These are phyloP conservation scores for Synanthedon vespiformis DNA, from an alignment of 2,888 invertebrate genomes.

Conservation along the genomic window DNA sequence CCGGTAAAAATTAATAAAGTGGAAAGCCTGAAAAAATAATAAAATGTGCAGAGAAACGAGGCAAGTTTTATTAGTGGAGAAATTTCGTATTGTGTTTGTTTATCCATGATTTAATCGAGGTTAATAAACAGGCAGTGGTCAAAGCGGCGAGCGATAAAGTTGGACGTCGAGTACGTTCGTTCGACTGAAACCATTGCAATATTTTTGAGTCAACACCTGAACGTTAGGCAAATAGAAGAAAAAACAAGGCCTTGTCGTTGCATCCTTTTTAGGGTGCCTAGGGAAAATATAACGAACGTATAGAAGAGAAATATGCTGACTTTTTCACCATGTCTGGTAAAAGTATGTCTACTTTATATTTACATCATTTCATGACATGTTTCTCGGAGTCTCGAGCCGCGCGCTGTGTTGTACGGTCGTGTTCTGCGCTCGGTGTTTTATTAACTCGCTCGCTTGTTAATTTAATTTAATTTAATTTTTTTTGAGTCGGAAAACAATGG, in stretches of 20 bases:
- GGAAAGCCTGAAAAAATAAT: not conserved
- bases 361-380: too few relatives aligned
- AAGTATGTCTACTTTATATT: too few relatives aligned
- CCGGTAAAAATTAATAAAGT: constrained; percentile 35
- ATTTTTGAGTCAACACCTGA: constrained; percentile 40
- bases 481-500: too few relatives aligned
- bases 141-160: not conserved
- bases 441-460: too few relatives aligned
- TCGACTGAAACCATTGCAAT: constrained; percentile 29
- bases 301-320: constrained; percentile 10
- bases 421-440: too few relatives aligned
- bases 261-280: constrained; percentile 20
- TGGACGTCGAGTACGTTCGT: constrained; percentile 15
- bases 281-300: constrained; percentile 24
- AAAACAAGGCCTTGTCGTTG: constrained; percentile 10
- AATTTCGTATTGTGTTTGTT: not conserved
- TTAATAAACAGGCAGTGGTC: not conserved
- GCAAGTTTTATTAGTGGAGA: not conserved
- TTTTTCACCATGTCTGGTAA: too few relatives aligned
- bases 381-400: too few relatives aligned
- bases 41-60: not conserved
- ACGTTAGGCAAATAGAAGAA: constrained; percentile 23
- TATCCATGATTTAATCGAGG: not conserved
- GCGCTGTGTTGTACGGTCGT: too few relatives aligned
- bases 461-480: too few relatives aligned